A percentile compares a stretch with the other conserved stretches of the same genome.
Conservation (phyloP, 2,888 invertebrate species). For the Lepetodrilus schrolli region DNA sequence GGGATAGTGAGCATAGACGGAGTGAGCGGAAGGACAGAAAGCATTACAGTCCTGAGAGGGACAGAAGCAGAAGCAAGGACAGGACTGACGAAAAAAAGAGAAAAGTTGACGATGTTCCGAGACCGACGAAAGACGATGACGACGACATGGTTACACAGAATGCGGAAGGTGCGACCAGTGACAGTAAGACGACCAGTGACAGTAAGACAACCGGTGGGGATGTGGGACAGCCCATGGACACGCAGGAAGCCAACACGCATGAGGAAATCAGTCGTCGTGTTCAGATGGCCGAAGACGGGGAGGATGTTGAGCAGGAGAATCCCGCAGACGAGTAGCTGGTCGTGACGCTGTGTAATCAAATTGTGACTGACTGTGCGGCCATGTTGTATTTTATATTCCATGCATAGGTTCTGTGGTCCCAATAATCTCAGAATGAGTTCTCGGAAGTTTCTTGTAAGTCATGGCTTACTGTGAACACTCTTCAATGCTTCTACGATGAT, state of each 20-base stretch:
- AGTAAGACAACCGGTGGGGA: not conserved
- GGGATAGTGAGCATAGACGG: not conserved
- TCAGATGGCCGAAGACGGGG: not conserved
- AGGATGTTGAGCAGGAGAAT: conserved; percentile 16
- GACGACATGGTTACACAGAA: too few species aligned
- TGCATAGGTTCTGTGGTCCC: not conserved
- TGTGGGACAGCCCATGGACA: not conserved
- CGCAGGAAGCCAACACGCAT: not conserved
- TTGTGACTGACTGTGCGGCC: not conserved
- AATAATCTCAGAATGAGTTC: too few species aligned
- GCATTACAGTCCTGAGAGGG: not conserved
- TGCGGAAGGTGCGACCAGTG: not conserved
- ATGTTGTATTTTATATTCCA: not conserved
- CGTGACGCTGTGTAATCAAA: too few species aligned
- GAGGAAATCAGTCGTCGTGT: not conserved
- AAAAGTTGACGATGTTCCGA: conserved; percentile 21
- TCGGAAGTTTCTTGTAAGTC: too few species aligned
- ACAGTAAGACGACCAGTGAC: not conserved
- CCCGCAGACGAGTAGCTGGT: not conserved
- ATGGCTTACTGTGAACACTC: too few species aligned
- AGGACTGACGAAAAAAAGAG: not conserved
- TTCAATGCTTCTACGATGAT: too few species aligned
- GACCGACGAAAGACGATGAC: conserved; percentile 31
- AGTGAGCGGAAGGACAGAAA: not conserved
- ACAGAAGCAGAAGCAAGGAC: conserved; percentile 14